Evolutionary conservation across 2,888 invertebrate genomes (phyloP).

Genomic region (Micoletzkya japonica): DNA sequence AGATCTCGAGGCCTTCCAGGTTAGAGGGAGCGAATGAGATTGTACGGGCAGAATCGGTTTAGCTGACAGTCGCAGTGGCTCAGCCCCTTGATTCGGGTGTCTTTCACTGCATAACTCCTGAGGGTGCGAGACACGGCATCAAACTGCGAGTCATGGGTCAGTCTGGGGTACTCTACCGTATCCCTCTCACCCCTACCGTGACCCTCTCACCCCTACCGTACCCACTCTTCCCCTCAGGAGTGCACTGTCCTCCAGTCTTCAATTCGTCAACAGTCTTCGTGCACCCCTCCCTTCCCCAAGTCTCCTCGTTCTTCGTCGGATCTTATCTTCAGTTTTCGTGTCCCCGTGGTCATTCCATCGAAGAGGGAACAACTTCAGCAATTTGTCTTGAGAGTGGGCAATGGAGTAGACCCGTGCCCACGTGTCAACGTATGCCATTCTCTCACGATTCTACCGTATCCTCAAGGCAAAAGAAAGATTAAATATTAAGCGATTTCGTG

Average conservation of each 20-base stretch:
- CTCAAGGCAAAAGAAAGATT: background rate
- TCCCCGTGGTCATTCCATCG: constrained; percentile 44
- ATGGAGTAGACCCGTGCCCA: constrained; percentile 26
- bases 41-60: constrained; percentile 4
- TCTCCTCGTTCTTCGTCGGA: constrained; percentile 47
- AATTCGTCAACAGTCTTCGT: constrained; percentile 42
- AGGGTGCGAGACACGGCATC: constrained; percentile 71
- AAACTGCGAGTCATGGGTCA: constrained; percentile 50
- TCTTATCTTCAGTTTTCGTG: constrained; percentile 60
- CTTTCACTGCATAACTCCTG: constrained; percentile 83
- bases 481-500: constrained; percentile 57
- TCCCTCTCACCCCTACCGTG: no score
- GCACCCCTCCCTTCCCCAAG: constrained; percentile 42
- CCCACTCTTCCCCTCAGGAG: constrained; percentile 40
- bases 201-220: no score
- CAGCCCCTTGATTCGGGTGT: constrained; percentile 81
- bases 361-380: constrained; percentile 24
- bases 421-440: constrained; percentile 29
- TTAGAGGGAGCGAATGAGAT: constrained; percentile 14
- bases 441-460: background rate
- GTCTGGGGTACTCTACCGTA: constrained; percentile 6
- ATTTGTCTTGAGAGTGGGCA: constrained; percentile 13
- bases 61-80: constrained; percentile 79
- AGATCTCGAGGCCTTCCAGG: constrained; percentile 52
- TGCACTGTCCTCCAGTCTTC: constrained; percentile 46